Evolutionary conservation across 2,113 vertebrate genomes (phyloP), one percentile per base, ranked within the genome.

Genomic region (Acrocephalus arundinaceus): DNA sequence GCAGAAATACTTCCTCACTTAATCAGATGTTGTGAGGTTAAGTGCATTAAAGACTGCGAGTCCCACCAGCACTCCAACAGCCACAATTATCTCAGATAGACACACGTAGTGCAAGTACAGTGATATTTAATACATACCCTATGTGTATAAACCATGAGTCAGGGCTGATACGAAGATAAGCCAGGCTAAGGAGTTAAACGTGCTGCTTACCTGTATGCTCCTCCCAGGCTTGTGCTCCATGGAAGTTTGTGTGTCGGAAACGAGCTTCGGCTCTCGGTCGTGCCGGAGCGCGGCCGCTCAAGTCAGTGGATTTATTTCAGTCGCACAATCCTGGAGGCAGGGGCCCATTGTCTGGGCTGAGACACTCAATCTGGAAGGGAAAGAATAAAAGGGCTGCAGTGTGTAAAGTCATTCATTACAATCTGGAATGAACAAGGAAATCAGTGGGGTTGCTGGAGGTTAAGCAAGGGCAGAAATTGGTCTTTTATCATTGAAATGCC

Each of bases 381-480:
- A 85, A 92, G 86, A 97, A 97, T 67, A 23, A 95, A 92, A 91
- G 62, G 49, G 43, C 86, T 94, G 23, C 79, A 85, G 65, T 92
- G 88, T 95, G 68, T 90, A 89, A 95, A 96, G 85, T 93, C 73
- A 85, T 96, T 96, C 86, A 90, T 96, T 95, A 90, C 84, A 93
- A 93, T 96, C 82, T 85, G 70, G 90, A 95, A 83, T 70, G 90
- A 91, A 74, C 51, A 54, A 76, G 87, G 85, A 89, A 94, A 94
- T 96, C 92, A 90, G 88, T 88, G 76, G 92, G 85, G 76, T 90
- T 94, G 88, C 76, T 92, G 80, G 92, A 92, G 90, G 85, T 94
- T 95, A 96, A 96, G 61, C 72, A 96, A 90, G 94, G 95, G 83
- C 85, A 97, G 95, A 91, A 94, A 93, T 89, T 85, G 84, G 85